Evolutionary conservation across 2,888 invertebrate genomes (phyloP).

Genomic region (Dryobotodes eremita): DNA sequence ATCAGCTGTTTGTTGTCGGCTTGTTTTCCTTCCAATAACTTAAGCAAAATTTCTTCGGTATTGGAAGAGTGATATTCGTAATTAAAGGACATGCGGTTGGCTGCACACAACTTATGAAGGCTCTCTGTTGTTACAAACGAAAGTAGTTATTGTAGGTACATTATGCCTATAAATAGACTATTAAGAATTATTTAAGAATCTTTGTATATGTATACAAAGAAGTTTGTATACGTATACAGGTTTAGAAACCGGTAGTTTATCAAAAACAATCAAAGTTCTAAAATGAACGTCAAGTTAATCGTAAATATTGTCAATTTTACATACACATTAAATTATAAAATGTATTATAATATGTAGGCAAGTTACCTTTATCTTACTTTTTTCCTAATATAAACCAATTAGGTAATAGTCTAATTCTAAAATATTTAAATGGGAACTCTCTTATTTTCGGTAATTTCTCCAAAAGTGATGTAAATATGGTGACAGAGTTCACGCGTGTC

Average conservation of each 20-base stretch:
- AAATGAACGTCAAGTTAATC: background rate
- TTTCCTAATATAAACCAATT: too few relatives aligned
- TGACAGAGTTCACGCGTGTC: too few relatives aligned
- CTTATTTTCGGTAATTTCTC: background rate
- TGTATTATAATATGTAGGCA: too few relatives aligned
- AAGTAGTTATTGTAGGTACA: background rate
- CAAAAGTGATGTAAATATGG: slow-evolving; percentile 1
- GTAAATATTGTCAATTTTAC: background rate
- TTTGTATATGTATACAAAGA: background rate
- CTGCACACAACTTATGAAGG: background rate
- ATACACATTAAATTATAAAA: too few relatives aligned
- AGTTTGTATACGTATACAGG: background rate
- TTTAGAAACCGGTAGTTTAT: background rate
- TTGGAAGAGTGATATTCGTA: too few relatives aligned
- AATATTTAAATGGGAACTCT: background rate
- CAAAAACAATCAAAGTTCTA: background rate
- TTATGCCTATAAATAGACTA: too few relatives aligned
- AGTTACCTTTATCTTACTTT: too few relatives aligned
- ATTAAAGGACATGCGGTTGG: too few relatives aligned
- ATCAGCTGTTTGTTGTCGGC: too few relatives aligned
- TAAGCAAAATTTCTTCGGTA: background rate
- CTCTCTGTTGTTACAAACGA: background rate
- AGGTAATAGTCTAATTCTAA: background rate
- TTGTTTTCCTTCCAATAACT: background rate
- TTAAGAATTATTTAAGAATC: background rate